Percentiles rank a stretch among this genome's conserved stretches.
phyloP scores from a whole-genome alignment of 2,113 vertebrate species.

The Butastur rufipennis region DNA sequence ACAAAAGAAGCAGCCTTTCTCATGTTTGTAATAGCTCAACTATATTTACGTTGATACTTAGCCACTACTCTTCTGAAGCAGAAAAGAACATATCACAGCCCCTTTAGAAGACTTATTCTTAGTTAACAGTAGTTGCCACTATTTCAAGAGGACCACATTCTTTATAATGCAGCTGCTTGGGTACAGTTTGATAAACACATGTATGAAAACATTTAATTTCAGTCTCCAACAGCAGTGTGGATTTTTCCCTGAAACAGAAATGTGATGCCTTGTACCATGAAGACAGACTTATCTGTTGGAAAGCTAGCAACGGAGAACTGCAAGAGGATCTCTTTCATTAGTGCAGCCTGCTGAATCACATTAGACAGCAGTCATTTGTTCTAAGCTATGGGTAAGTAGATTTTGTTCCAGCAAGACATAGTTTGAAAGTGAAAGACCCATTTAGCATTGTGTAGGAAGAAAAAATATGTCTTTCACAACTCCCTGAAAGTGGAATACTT shows the following conservation, averaged over 20 bases:
- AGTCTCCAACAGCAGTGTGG: neutral
- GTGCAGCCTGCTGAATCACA: neutral
- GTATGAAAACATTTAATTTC: neutral
- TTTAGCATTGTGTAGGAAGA: neutral
- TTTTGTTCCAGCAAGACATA: neutral
- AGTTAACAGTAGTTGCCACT: neutral
- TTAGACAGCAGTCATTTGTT: neutral
- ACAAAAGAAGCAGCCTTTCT: neutral
- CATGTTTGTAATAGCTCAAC: neutral
- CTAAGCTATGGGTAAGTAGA: neutral
- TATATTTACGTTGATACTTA: neutral
- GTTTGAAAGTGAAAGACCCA: neutral
- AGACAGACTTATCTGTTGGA: neutral
- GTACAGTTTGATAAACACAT: neutral
- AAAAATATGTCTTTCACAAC: neutral
- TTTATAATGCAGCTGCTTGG: neutral
- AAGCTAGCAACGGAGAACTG: neutral
- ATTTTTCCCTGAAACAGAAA: neutral
- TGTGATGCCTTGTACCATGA: neutral
- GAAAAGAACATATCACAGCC: neutral
- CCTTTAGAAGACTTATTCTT: neutral
- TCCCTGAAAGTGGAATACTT: neutral
- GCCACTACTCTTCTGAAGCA: neutral
- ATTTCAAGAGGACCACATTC: neutral
- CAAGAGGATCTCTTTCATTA: neutral